Evolutionary conservation across 2,113 vertebrate species (phyloP), one percentile per base, ranked within the genome.

Genomic region (Rhipidura dahli): DNA sequence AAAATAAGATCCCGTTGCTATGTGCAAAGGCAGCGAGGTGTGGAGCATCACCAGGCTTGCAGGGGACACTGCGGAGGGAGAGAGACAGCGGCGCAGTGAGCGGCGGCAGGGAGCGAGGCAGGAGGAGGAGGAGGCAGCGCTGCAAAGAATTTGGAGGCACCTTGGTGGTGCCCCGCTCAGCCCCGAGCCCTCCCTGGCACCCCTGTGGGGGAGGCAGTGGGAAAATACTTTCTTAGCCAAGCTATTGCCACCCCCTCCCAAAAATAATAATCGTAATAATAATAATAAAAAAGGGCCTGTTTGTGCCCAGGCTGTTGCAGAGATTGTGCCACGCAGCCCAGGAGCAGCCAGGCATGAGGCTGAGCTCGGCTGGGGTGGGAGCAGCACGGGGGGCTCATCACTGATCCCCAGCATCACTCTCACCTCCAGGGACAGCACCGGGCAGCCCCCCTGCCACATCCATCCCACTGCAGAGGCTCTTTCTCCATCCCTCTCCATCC

Each of bases 41-140:
- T 97, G 97, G 88, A 95, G 93, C 96, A 98, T 99, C 99, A 99
- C 99, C 99, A 99, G 92, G 99, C 99, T 98, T 99, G 99, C 93
- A 99, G 98, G 94, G 99, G 99, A 98, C 99, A 99, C 99, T 99
- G 98, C 26, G 72, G 90, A 94, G 80, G 60, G 35, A 81, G 63
- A 86, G 93, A 81, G 95, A n/a, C n/a, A 86, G 63, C 40, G 10
- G 87, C 39, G 5, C 20, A 0, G 75, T 93, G 75, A 96, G 26
- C 0, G 4, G 50, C 8, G 15, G 50, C 8, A 13, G 57, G 51
- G 13, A 21, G 10, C 19, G 17, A 23, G 61, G 60, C 40, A 20
- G 63, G 12, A 71, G 69, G 42, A 44, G 77, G 61, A 1, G 39
- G 68, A 15, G 83, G 89, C 27, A 40, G 31, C 51, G 13, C 2